phyloP scores from a whole-genome alignment of 1,140 invertebrate species.

The honey bee (Apis mellifera) region DNA sequence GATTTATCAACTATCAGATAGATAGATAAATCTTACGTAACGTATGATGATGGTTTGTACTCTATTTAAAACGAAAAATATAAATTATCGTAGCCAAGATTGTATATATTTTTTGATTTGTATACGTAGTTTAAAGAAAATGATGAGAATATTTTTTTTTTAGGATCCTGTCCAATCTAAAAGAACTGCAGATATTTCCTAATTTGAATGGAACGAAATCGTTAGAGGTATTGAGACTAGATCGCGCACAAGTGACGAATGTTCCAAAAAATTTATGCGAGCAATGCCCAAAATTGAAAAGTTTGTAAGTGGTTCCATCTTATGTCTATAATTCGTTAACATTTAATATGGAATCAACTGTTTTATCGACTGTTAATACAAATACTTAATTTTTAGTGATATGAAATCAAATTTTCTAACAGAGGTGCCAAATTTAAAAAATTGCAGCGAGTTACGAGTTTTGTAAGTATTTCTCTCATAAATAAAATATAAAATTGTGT shows the following conservation, averaged over 20 bases:
- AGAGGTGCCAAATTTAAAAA: constrained; percentile 86
- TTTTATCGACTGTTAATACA: neutral
- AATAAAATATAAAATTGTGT: neutral
- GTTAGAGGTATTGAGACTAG: constrained; percentile 90
- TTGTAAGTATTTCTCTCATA: constrained; percentile 87
- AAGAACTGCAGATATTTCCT: constrained; percentile 89
- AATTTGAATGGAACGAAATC: constrained; percentile 89
- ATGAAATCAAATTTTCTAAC: constrained; percentile 90
- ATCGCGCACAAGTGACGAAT: constrained; percentile 88
- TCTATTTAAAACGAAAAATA: neutral
- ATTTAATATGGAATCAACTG: neutral
- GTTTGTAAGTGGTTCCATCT: constrained; percentile 87
- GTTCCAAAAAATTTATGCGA: constrained; percentile 90
- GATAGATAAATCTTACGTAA: too few relatives aligned
- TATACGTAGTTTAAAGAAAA: neutral
- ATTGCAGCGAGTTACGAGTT: constrained; percentile 89
- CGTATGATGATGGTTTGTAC: too few relatives aligned
- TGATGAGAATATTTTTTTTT: neutral
- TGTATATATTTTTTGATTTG: too few relatives aligned
- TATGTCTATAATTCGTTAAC: too few relatives aligned
- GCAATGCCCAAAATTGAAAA: constrained; percentile 89
- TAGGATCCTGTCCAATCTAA: constrained; percentile 93
- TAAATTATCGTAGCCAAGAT: too few relatives aligned
- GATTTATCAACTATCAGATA: neutral
- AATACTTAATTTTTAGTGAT: constrained; percentile 84